Conservation (phyloP, 2,113 vertebrate genomes). For the Mesembrinibis cayennensis region DNA sequence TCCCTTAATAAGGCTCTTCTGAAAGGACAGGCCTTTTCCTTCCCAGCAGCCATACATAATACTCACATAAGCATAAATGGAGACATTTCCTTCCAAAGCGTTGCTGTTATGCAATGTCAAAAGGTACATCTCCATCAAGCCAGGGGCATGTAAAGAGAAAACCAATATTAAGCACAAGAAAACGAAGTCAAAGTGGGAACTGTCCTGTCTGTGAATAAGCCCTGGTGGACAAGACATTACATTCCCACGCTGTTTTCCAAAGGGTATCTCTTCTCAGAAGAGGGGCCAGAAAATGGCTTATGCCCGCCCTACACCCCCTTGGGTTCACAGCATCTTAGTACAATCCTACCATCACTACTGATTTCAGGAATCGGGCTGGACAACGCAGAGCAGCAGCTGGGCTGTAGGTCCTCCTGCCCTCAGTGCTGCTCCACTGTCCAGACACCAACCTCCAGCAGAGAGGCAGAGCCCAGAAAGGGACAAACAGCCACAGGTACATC, state of each 20-base stretch:
- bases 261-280: not conserved
- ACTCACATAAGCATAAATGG: constrained; percentile 24
- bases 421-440: no score
- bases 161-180: not conserved
- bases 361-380: not conserved
- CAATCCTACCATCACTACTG: not conserved
- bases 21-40: constrained; percentile 60
- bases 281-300: not conserved
- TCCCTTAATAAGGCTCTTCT: constrained; percentile 44
- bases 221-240: not conserved
- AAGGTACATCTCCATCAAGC: not conserved
- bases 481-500: not conserved
- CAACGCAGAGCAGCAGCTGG: not conserved
- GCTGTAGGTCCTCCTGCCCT: not conserved
- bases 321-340: not conserved
- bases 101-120: not conserved
- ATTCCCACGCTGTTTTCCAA: not conserved
- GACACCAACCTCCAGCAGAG: not conserved
- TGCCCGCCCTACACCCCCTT: not conserved
- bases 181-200: not conserved
- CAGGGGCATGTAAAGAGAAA: not conserved
- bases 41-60: constrained; percentile 60
- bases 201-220: not conserved
- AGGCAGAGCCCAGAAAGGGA: not conserved
- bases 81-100: not conserved